Percentiles rank a stretch among this genome's conserved stretches.
Evolutionary conservation across 2,888 invertebrate species (phyloP).

Genomic region (Thereva nobilitata): DNA sequence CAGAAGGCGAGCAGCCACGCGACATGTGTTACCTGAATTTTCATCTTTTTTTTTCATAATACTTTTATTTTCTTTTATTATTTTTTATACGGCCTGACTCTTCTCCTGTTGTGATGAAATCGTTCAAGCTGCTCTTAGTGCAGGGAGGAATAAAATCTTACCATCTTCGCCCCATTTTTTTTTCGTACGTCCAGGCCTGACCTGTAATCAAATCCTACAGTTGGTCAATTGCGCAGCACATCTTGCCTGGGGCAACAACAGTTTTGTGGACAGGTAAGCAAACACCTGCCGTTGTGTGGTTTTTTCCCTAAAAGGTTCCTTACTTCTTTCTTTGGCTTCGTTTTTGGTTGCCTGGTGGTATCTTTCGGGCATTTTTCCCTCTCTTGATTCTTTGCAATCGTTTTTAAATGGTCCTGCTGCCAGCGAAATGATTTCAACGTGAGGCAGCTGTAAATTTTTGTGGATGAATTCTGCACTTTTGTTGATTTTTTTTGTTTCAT

Average conservation of each 20-base stretch:
- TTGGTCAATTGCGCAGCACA: conserved; percentile 28
- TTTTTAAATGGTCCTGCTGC: conserved; percentile 31
- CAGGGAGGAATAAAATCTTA: conserved; percentile 13
- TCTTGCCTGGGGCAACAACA: conserved; percentile 10
- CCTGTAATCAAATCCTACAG: conserved; percentile 33
- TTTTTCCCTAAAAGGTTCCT: conserved; percentile 14
- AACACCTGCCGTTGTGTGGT: conserved; percentile 29
- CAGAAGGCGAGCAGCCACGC: conserved; percentile 32
- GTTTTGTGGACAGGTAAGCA: conserved; percentile 23
- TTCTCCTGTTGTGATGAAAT: not conserved
- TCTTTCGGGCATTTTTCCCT: conserved; percentile 24
- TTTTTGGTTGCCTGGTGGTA: conserved; percentile 13
- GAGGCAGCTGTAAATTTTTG: conserved; percentile 16
- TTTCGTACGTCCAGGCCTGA: conserved; percentile 11
- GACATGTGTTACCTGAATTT: conserved; percentile 25
- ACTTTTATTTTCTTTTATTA: not conserved
- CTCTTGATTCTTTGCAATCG: conserved; percentile 6
- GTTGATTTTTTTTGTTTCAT: conserved; percentile 10
- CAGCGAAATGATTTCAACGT: conserved; percentile 22
- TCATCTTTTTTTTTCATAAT: conserved; percentile 7
- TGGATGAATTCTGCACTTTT: conserved; percentile 19
- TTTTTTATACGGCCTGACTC: conserved; percentile 3
- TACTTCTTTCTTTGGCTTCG: not conserved
- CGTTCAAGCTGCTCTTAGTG: conserved; percentile 16
- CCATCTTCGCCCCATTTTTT: conserved; percentile 29